Base-by-base conservation (phyloP, 2,888 invertebrate species). In the Cotesia congregata region DNA sequence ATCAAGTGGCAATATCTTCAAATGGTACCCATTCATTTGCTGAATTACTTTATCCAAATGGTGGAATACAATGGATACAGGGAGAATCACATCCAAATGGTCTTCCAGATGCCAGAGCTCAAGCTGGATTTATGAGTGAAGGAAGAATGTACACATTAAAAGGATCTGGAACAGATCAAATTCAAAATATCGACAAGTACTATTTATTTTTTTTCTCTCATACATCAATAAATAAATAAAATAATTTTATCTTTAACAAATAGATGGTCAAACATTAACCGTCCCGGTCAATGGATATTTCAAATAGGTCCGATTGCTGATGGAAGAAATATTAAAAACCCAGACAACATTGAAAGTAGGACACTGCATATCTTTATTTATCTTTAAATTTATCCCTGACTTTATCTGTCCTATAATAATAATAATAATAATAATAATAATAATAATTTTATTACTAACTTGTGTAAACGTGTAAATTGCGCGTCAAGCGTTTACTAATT, bases 1-100 rank as follows among this genome's bases (percentile, higher is more conserved):
- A 95, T 90, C 99, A 99, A 92, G 92, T 94, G 65, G 93, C 92
- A 2, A 90, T 95, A 78, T 86, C 87, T 7, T 88, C 89, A 39
- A 88, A 97, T 87, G 96, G 95, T 1, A 92, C 91, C 0, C 94
- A 96, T 81, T 95, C 95, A 2, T 99, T 95, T 87, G 95, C 94
- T 0, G 94, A 97, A 85, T 93, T 98, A 81, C 91, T 97, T 76
- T 99, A 98, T 89, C 95, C 96, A 0, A 94, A 95, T 83, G 92
- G 94, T 78, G 96, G 96, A 0, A 94, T 99, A 73, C 95, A 97
- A 87, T 99, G 99, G 99, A 93, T 97, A 73, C 95, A 96, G 88
- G 95, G 95, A 70, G 94, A 94, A 77, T 91, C 93, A 0, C 94
- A 94, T 82, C 92, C 93, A n/a, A 91, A 93, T n/a, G 94, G 93